Base-by-base conservation (phyloP, 2,113 vertebrate genomes). In the Odocoileus hemionus region DNA sequence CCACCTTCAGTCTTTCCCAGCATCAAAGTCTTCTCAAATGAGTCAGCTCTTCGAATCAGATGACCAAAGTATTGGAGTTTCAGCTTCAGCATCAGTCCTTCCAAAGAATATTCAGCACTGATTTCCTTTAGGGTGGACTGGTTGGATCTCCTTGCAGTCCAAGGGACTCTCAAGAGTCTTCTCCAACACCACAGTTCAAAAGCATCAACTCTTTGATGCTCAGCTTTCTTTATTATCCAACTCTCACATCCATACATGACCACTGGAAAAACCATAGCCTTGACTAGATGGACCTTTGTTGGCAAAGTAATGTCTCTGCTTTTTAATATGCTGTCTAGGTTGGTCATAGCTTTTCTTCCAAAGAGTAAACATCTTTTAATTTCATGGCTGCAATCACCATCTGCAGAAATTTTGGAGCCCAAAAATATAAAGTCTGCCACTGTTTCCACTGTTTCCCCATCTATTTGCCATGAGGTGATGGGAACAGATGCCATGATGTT, bases 1-100 rank as follows among this genome's bases (percentile, higher is more conserved):
- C n/a, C 0, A 0, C 67, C 19, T 36, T 70, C 67, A 23, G 36
- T 12, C n/a, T 23, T 70, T 36, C 67, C 67, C n/a, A 36, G 5
- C 67, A 70, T 36, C 67, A 70, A 9, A 9, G 67, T 36, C 67
- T 70, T 23, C 21, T 70, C n/a, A 19, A 23, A 6, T 70, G 67
- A 36, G 19, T 36, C 67, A 36, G n/a, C 23, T 36, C n/a, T 70
- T 70, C 19, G 4, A 4, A 36, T 36, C 64, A 70, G n/a, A 5
- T 36, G 19, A 19, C 19, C 64, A 11, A 36, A 70, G 64, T 6
- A 36, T 36, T 70, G n/a, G 9, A 70, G 64, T 70, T 70, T 23
- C 10, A 70, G n/a, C n/a, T 70, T 70, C n/a, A 21, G 16, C n/a
- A 70, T 70, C n/a, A 23, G n/a, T 23, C 5, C n/a, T 70, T 36